Base-by-base conservation (phyloP, 2,113 vertebrate genomes). In the Hylia prasina region DNA sequence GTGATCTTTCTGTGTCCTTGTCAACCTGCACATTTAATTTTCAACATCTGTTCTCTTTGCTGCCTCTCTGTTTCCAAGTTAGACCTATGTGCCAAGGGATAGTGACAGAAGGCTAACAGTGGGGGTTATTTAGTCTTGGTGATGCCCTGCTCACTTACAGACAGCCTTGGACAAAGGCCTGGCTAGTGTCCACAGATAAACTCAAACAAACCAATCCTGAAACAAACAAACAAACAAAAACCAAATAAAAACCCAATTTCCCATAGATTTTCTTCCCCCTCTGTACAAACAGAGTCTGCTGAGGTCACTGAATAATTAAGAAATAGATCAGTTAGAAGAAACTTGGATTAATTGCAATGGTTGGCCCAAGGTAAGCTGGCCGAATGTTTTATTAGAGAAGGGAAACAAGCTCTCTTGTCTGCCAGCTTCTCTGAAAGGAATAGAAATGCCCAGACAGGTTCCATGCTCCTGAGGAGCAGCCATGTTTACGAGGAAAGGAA, bases 41-140 rank as follows among this genome's bases (percentile, higher is more conserved):
- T 89, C 47, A 92, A 69, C 63, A 90, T 83, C 86, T 92, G 80
- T 78, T 92, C 93, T 90, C 72, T 81, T 89, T 78, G 58, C 54
- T 89, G 79, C 21, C 37, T 72, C 35, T 84, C 40, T 88, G 47
- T 68, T 89, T 93, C 75, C 51, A 66, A 33, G 64, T 31, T 70
- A 63, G 60, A 66, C 24, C 50, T 65, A 1, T 77, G 33, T 92
- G 60, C 56, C 71, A 81, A 81, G 42, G 58, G 68, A 71, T 39
- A 90, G 71, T 77, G 90, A 93, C 82, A 94, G 90, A 93, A 92
- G 58, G 89, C 56, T 90, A 90, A 73, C 83, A 37, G 13, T n/a
- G 30, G 47, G 66, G 14, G 54, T 89, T 89, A 42, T 66, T 93
- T 81, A 61, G 63, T 30, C 50, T 72, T 93, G 53, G 50, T 90